A percentile compares a stretch with the other conserved stretches of the same genome.
Conservation (phyloP, 2,888 invertebrate genomes). For the Sphaeridia pumilis region DNA sequence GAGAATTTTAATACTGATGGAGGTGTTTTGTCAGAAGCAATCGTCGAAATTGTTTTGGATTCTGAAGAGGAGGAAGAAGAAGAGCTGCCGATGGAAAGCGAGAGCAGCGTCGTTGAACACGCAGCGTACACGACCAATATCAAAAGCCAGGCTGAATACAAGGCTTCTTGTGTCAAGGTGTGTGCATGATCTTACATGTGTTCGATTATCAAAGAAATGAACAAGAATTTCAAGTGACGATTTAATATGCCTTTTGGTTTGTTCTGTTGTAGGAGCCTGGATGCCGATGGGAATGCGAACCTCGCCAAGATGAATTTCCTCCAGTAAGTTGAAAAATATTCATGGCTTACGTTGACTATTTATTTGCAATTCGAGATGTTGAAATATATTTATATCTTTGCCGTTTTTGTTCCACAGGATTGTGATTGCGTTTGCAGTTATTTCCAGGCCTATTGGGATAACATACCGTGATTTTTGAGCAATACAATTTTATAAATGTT, state of each 20-base stretch:
- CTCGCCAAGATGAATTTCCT: conserved; percentile 34
- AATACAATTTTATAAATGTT: no score
- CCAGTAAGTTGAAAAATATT: conserved; percentile 16
- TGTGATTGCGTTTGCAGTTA: conserved; percentile 36
- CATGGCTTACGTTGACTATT: neutral
- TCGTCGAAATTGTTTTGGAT: conserved; percentile 34
- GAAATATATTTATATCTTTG: no score
- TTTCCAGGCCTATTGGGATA: conserved; percentile 35
- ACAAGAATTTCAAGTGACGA: neutral
- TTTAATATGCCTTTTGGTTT: neutral
- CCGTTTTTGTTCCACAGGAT: no score
- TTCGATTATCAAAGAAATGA: neutral
- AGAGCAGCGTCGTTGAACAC: conserved; percentile 31
- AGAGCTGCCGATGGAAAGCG: conserved; percentile 22
- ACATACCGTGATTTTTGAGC: conserved; percentile 26
- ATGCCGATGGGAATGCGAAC: conserved; percentile 36
- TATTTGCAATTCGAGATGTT: no score
- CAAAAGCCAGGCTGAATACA: conserved; percentile 34
- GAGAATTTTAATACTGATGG: neutral
- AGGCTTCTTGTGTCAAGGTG: conserved; percentile 35
- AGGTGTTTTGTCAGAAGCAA: conserved; percentile 31
- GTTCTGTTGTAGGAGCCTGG: conserved; percentile 30
- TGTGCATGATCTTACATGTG: neutral
- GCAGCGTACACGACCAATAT: conserved; percentile 34
- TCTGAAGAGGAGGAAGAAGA: conserved; percentile 17